Base-by-base conservation (phyloP, 2,797 vertebrate species). In the Anas acuta region DNA sequence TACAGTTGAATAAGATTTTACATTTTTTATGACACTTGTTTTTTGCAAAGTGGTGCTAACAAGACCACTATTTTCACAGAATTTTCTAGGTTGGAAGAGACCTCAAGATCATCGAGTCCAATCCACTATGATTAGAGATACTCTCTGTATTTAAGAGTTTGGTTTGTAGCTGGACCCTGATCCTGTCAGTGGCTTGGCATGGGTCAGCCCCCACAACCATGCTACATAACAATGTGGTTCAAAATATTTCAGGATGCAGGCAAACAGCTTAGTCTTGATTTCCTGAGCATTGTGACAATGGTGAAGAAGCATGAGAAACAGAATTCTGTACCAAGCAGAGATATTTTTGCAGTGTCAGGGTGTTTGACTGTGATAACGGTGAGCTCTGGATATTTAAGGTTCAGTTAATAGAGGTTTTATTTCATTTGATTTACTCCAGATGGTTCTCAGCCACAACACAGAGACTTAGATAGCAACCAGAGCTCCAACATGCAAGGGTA, bases 381-480 rank as follows among this genome's bases (percentile, higher is more conserved):
- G 23, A 95, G 74, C 80, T 95, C 86, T 74, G 95, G 85, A 77
- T 93, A 87, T 74, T 94, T 92, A 90, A 93, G 49, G 35, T 89
- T 96, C 79, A 35, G 77, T 92, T 96, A 96, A 96, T 90, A 92
- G 92, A 89, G 94, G 84, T 96, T 96, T 95, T 96, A 91, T 95
- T 96, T 93, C 64, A 87, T 93, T 93, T 96, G 91, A 96, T 97
- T 96, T 54, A 77, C 90, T 96, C 95, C 95, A 97, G 95, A 96
- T 94, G 95, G 60, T 93, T 92, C 74, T 91, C 70, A 90, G 85
- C 90, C 87, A 93, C 92, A 94, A 96, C 83, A 92, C 61, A 77
- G 84, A 57, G 77, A 58, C 61, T 74, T 84, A 92, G 95, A 94
- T 84, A 96, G 95, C 96, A 94, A 62, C 71, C 92, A 95, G 94